Evolutionary conservation across 2,888 invertebrate genomes (phyloP).

Genomic region (Catocala sponsa): DNA sequence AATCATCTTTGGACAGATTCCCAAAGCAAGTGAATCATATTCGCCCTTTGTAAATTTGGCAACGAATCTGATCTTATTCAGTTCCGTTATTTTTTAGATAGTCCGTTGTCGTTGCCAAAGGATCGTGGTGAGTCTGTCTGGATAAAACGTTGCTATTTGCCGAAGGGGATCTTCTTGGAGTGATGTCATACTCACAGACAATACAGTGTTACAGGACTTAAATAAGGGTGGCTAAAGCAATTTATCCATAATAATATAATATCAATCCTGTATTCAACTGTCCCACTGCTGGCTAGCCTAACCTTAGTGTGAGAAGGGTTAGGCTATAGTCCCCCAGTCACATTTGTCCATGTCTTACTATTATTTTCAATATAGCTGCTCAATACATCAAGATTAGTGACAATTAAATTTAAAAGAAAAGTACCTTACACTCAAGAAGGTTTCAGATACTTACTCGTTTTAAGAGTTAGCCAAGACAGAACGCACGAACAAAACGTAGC

Average conservation of each 20-base stretch:
- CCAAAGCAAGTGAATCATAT: conserved; percentile 51
- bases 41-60: conserved; percentile 51
- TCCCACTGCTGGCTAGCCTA: no score
- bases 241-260: no score
- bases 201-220: neutral
- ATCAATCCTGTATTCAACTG: no score
- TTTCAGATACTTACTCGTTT: conserved; percentile 76
- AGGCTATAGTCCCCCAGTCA: no score
- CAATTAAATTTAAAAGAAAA: conserved; percentile 47
- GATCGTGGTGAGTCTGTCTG: conserved; percentile 33
- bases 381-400: conserved; percentile 44
- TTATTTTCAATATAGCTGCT: conserved; percentile 16
- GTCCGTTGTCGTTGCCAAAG: conserved; percentile 47
- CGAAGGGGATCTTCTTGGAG: conserved; percentile 28
- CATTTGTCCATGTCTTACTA: no score
- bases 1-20: conserved; percentile 46
- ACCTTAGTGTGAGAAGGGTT: no score
- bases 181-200: conserved; percentile 22
- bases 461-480: conserved; percentile 70
- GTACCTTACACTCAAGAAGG: conserved; percentile 62
- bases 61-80: conserved; percentile 42
- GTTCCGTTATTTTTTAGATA: conserved; percentile 42
- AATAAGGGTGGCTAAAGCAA: neutral
- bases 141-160: conserved; percentile 30
- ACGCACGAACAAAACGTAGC: conserved; percentile 67